Evolutionary conservation across 64 coral and sea anemone genomes (phyloP).

Genomic region (Stichodactyla mertensii): DNA sequence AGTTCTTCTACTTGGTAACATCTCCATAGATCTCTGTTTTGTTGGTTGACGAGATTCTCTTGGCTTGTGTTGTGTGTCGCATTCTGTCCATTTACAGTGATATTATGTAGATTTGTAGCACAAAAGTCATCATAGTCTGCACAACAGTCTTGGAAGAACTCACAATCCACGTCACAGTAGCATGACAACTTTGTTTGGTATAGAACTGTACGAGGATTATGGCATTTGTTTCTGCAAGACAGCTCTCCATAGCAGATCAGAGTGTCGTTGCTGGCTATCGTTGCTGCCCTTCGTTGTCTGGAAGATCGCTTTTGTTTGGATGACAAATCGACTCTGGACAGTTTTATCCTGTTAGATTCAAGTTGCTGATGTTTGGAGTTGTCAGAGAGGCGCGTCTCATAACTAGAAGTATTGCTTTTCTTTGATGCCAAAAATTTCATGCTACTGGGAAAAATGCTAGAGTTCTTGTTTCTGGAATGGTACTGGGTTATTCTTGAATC

Average conservation of each 20-base stretch:
- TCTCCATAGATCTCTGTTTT: neutral
- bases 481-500: neutral
- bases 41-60: neutral
- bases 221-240: constrained; percentile 1
- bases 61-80: neutral
- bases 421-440: no score
- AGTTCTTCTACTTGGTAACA: neutral
- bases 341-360: neutral
- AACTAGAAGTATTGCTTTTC: neutral
- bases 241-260: neutral
- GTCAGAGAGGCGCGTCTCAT: no score
- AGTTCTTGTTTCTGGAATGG: neutral
- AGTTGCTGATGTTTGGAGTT: neutral
- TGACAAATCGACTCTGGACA: no score
- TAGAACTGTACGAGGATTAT: neutral
- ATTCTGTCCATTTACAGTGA: neutral
- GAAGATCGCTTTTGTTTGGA: neutral
- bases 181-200: neutral
- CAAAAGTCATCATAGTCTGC: constrained; percentile 8
- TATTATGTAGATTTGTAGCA: no score
- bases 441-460: no score
- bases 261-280: neutral
- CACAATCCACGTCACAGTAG: constrained; percentile 8
- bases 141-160: neutral
- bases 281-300: neutral